These are phyloP conservation scores for Trachelus stipa DNA, from an alignment of 2,888 invertebrate species.

Conservation along the genomic window DNA sequence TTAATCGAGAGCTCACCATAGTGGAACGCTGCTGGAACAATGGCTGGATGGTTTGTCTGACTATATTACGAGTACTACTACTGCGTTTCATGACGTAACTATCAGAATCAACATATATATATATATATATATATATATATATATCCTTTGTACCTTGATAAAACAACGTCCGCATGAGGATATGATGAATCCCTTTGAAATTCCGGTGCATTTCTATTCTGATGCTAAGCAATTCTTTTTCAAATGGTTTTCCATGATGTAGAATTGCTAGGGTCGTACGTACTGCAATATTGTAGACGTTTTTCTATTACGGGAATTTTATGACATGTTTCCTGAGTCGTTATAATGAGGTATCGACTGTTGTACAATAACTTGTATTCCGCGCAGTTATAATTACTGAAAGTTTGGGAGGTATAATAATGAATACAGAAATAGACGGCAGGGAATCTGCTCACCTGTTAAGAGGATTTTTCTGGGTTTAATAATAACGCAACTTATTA, in stretches of 20 bases:
- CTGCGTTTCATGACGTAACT: neutral
- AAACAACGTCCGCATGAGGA: neutral
- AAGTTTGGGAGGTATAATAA: neutral
- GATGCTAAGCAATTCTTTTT: too few species aligned
- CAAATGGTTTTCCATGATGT: too few species aligned
- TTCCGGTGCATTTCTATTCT: too few species aligned
- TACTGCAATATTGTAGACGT: neutral
- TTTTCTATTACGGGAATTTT: neutral
- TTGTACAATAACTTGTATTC: neutral
- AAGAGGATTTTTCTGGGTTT: neutral
- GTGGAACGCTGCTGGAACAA: neutral
- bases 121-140: too few species aligned
- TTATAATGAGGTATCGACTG: neutral
- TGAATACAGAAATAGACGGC: neutral
- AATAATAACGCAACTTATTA: neutral
- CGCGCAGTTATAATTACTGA: neutral
- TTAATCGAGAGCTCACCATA: neutral
- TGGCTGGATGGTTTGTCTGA: neutral
- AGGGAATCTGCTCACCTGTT: neutral
- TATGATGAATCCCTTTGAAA: neutral
- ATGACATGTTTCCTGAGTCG: neutral
- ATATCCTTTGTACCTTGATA: neutral
- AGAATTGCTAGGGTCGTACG: too few species aligned
- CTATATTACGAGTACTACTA: neutral
- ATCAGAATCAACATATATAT: too few species aligned